Evolutionary conservation across 1,140 invertebrate species (phyloP), one percentile per base, ranked within the genome.

Genomic region (Zelostemma sp.): DNA sequence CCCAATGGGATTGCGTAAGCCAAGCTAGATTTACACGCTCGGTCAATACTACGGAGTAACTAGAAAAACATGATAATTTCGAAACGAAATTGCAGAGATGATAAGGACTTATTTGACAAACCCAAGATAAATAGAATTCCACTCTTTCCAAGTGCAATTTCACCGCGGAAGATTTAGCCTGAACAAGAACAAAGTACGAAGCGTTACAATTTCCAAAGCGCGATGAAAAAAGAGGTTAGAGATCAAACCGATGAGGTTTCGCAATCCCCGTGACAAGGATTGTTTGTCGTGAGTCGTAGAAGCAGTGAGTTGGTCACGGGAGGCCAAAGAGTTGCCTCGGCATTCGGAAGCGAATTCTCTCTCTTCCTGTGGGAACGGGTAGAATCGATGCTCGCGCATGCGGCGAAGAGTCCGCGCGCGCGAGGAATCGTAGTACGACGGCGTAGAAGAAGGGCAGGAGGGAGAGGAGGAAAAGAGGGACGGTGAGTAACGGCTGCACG

Each of bases 311-410:
- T 14, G 25, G 17, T 16, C 40, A 5, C 6, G 43, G 1, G n/a
- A 46, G 18, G 16, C 43, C 17, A 46, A 5, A 18, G 15, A 38
- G 53, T 46, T 66, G 62, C 47, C 28, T 9, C 15, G 15, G 41
- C 33, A 18, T 21, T 45, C 16, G 46, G 57, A 56, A 46, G 51
- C 46, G 49, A 21, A 43, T 45, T 47, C 46, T 31, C 25, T 51
- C 58, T 61, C 65, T 72, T 83, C 79, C 79, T 78, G 72, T 71
- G 71, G 71, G 77, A 77, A 74, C 74, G 74, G 33, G 33, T 56
- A 68, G 80, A 82, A 84, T 85, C 83, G 78, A 85, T 85, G 82
- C 76, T 56, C 72, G 81, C 83, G 81, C 81, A 83, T 83, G 83
- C 82, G 80, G 71, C 15, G 43, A 58, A 46, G 45, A 72, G 62